Base-by-base conservation (phyloP, 1,140 invertebrate species). In the Drosophila willistoni region DNA sequence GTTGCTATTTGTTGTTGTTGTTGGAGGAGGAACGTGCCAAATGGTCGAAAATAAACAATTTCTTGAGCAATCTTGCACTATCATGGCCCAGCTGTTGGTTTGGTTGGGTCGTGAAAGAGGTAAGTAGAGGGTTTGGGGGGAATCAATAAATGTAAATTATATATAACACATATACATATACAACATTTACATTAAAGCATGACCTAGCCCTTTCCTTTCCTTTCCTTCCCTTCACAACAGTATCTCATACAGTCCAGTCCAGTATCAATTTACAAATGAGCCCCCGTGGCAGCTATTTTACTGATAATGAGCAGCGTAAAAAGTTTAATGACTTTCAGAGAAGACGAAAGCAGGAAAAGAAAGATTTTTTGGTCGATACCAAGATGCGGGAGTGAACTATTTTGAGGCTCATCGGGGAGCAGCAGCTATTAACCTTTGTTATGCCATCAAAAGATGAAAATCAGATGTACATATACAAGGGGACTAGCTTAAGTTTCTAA, bases 1-100 rank as follows among this genome's bases (percentile, higher is more conserved):
- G 82, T 73, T 55, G 76, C 73, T 77, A 83, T 77, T 87, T 71
- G 13, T 63, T 34, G 33, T 34, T 34, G 68, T 77, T 73, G 79
- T 73, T 79, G 83, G 76, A 82, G 83, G 76, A 82, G 72, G 77
- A 81, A 71, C 81, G 76, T 86, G 83, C 83, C 83, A 86, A 86
- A 87, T 65, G 7, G 19, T 66, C 77, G 54, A 69, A 86, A 86
- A 86, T 83, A 86, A 85, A 86, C 76, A 71, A 29, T 73, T 67
- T 51, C 17, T 51, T 83, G 62, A 57, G 17, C 34, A 36, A 59
- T 59, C 7, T 59, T 59, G 10, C 34, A 17, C 14, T 36, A 59
- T 36, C 29, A 59, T 36, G 56, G 9, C 55, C 34, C 22, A 57
- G 56, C 56, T 17, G 29, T 3, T 33, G 17, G 19, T 2, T 22